Percentiles rank a stretch among this genome's conserved stretches.
Conservation (phyloP, 35 echinoderm and acorn worm species). For the Antedon bifida region DNA sequence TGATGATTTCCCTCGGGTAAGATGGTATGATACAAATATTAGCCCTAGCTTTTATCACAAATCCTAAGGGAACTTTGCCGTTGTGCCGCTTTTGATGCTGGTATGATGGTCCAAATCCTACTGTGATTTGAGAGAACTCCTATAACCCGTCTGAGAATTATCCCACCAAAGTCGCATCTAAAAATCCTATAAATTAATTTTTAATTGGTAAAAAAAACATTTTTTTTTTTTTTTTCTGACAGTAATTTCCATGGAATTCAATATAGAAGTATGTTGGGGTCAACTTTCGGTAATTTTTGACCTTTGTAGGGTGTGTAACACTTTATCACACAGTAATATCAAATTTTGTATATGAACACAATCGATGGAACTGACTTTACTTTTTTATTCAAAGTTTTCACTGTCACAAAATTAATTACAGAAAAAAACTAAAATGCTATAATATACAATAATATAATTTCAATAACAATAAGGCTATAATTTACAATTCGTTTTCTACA, state of each 20-base stretch:
- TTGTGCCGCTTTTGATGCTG: not conserved
- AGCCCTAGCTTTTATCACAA: not conserved
- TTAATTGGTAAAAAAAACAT: too few species aligned
- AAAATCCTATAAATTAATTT: too few species aligned
- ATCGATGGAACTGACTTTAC: not conserved
- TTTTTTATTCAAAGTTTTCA: slow-evolving; percentile 2
- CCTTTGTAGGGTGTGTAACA: too few species aligned
- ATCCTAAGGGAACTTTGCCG: not conserved
- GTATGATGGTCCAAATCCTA: not conserved
- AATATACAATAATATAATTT: not conserved
- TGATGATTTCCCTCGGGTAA: not conserved
- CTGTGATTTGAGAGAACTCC: not conserved
- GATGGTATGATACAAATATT: not conserved
- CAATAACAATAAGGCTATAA: not conserved
- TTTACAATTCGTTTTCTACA: not conserved
- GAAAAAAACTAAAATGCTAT: not conserved
- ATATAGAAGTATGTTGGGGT: too few species aligned
- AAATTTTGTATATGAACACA: too few species aligned
- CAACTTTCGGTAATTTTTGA: too few species aligned
- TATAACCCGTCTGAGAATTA: not conserved
- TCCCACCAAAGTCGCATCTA: not conserved
- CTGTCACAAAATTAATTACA: not conserved
- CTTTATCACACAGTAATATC: too few species aligned
- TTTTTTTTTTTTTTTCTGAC: too few species aligned
- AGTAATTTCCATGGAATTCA: too few species aligned